Evolutionary conservation across 2,888 invertebrate species (phyloP).

Genomic region (Mellilla xanthometata): DNA sequence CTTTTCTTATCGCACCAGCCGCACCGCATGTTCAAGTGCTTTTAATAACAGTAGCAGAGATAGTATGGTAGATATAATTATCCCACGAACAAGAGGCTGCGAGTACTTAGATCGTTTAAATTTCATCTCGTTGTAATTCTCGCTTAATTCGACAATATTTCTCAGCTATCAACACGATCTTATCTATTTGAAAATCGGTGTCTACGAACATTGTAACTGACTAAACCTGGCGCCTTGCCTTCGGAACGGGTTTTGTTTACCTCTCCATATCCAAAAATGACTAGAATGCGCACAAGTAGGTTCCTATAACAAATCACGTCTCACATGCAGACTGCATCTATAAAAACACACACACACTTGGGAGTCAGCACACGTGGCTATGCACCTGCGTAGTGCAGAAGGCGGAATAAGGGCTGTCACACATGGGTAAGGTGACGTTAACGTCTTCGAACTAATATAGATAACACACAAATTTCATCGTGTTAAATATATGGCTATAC

Average conservation of each 20-base stretch:
- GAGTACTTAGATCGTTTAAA: conserved; percentile 10
- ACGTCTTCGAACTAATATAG: no score
- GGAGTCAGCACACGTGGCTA: conserved; percentile 40
- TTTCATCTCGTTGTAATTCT: conserved; percentile 2
- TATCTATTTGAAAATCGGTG: neutral
- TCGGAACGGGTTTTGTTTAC: conserved; percentile 29
- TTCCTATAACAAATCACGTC: conserved; percentile 35
- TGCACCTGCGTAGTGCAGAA: conserved; percentile 47
- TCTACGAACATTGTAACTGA: neutral
- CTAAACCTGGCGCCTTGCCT: conserved; percentile 12
- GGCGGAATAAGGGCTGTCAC: conserved; percentile 10
- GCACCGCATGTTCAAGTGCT: conserved; percentile 51
- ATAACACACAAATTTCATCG: no score
- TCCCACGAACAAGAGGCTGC: conserved; percentile 19
- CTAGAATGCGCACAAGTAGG: conserved; percentile 34
- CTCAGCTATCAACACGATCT: no score
- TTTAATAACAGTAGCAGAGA: conserved; percentile 37
- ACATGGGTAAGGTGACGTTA: no score
- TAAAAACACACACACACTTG: conserved; percentile 41
- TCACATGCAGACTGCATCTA: conserved; percentile 36
- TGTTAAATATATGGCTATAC: no score
- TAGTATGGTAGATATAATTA: conserved; percentile 17
- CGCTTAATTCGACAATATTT: neutral
- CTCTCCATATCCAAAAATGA: conserved; percentile 29
- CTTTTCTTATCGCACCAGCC: conserved; percentile 52